These are phyloP conservation scores for Drosophila mauritiana DNA, from an alignment of 1,140 invertebrate species.

Conservation along the genomic window DNA sequence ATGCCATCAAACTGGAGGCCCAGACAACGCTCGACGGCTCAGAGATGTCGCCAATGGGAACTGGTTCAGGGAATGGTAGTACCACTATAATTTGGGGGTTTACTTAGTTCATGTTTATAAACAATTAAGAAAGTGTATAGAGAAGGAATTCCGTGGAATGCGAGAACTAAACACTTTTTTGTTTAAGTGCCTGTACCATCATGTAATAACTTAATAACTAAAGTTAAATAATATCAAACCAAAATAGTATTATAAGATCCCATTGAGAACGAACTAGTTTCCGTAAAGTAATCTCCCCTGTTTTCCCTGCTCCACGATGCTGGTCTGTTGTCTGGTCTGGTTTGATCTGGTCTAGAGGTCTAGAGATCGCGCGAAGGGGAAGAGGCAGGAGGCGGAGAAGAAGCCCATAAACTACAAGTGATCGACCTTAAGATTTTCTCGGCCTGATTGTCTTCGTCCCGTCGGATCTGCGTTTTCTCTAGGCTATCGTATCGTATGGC, in stretches of 20 bases:
- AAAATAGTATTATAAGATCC: background rate
- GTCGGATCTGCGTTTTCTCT: conserved; percentile 35
- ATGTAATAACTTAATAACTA: too few relatives aligned
- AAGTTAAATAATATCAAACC: too few relatives aligned
- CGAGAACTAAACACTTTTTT: background rate
- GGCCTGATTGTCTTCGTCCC: conserved; percentile 58
- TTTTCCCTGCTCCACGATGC: conserved; percentile 4
- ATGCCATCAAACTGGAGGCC: conserved; percentile 38
- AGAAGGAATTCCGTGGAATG: too few relatives aligned
- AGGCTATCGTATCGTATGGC: conserved; percentile 10
- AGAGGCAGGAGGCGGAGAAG: conserved; percentile 1
- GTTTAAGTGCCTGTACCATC: too few relatives aligned
- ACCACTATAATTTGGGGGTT: background rate
- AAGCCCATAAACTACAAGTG: conserved; percentile 82
- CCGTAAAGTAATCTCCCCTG: background rate
- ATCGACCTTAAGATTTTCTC: conserved; percentile 79
- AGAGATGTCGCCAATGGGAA: conserved; percentile 12
- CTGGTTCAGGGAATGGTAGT: conserved; percentile 1
- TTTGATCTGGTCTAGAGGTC: conserved; percentile 36
- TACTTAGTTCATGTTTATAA: background rate
- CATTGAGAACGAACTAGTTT: conserved; percentile 23
- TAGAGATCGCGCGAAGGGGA: conserved; percentile 7
- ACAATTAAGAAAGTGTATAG: background rate
- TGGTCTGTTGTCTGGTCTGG: conserved; percentile 28
- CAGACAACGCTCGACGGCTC: conserved; percentile 7